A percentile compares a stretch with the other conserved stretches of the same genome.
These are phyloP conservation scores for Philopedon plagiatum DNA, from an alignment of 2,888 invertebrate genomes.

Conservation along the genomic window DNA sequence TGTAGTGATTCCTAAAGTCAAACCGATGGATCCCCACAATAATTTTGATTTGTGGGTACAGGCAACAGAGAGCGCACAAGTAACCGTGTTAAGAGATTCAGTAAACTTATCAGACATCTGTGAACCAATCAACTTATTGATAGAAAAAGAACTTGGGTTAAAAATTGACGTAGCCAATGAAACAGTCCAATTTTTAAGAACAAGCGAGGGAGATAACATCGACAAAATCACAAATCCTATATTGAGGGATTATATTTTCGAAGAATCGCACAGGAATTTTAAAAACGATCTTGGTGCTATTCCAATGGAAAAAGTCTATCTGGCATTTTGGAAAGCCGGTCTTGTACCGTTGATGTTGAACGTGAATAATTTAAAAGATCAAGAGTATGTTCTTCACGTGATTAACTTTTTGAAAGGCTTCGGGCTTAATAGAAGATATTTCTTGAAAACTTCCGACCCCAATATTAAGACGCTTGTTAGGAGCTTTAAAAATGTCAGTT, in stretches of 20 bases:
- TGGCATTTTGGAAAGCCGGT: conserved; percentile 54
- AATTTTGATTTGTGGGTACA: conserved; percentile 49
- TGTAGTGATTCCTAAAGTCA: conserved; percentile 41
- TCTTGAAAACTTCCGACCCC: conserved; percentile 46
- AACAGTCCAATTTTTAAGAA: not conserved
- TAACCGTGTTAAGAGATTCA: conserved; percentile 42
- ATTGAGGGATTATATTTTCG: conserved; percentile 51
- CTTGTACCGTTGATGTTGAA: conserved; percentile 50
- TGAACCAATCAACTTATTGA: conserved; percentile 47
- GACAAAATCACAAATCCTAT: conserved; percentile 29
- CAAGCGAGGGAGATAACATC: conserved; percentile 4
- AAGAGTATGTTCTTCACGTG: conserved; percentile 50
- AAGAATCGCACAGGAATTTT: conserved; percentile 46
- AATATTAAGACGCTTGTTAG: conserved; percentile 19
- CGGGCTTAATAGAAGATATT: conserved; percentile 49
- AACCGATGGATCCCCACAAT: not conserved
- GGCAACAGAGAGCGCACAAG: conserved; percentile 47
- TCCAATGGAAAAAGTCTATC: conserved; percentile 48
- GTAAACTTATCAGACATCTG: conserved; percentile 47
- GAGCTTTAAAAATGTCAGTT: conserved; percentile 32
- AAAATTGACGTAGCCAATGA: conserved; percentile 20
- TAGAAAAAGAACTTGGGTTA: conserved; percentile 37
- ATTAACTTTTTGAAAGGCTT: conserved; percentile 50
- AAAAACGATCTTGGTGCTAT: conserved; percentile 29
- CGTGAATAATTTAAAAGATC: conserved; percentile 37